phyloP scores from a whole-genome alignment of 2,797 vertebrate species.

The Podarcis siculus region DNA sequence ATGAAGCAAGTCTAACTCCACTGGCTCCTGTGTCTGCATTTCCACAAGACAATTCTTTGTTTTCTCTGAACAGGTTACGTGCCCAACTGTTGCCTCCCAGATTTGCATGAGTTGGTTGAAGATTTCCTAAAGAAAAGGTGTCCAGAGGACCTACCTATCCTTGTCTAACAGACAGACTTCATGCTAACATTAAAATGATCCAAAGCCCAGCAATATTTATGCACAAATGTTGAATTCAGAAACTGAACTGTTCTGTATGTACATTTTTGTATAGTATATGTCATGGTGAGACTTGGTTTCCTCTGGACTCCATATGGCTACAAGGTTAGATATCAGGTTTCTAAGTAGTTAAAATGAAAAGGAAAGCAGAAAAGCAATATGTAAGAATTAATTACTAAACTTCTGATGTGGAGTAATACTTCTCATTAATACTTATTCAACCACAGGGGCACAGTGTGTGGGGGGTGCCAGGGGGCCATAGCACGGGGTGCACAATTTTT shows the following conservation, averaged over 20 bases:
- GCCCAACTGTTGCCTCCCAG: background rate
- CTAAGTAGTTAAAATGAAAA: background rate
- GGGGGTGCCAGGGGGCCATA: too few species aligned
- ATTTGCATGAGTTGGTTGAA: background rate
- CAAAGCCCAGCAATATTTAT: background rate
- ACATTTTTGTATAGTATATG: background rate
- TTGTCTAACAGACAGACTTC: background rate
- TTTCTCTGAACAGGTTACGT: background rate
- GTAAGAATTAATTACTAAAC: background rate
- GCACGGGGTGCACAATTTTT: too few species aligned
- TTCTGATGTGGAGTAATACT: background rate
- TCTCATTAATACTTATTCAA: background rate
- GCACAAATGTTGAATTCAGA: background rate
- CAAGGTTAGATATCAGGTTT: background rate
- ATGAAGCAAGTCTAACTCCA: background rate
- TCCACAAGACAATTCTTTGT: background rate
- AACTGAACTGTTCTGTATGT: background rate
- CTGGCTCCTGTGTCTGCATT: background rate
- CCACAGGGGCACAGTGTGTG: too few species aligned
- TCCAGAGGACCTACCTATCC: background rate
- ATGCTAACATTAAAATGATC: background rate
- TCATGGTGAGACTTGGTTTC: background rate
- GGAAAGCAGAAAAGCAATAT: background rate
- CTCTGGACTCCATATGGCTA: background rate
- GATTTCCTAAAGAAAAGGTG: background rate